Base-by-base conservation (phyloP, 2,113 vertebrate species). In the Brienomyrus brachyistius region DNA sequence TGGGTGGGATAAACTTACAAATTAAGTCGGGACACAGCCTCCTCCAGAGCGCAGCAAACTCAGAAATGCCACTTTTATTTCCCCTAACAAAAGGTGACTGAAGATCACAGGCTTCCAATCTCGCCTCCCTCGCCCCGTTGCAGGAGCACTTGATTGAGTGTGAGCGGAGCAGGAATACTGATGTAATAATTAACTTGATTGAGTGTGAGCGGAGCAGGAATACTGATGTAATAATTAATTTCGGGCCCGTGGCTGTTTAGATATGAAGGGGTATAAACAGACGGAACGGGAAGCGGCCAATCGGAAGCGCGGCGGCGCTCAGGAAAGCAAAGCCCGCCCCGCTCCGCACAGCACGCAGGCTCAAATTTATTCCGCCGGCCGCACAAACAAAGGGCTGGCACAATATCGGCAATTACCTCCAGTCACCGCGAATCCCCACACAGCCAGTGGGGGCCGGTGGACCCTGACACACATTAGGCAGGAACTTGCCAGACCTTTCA, bases 121-220 rank as follows among this genome's bases (percentile, higher is more conserved):
- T 52, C 86, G 66, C 87, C 51, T 51, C 87, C 56, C 56, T 48
- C 83, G 77, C 54, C 84, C 45, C 52, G 89, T 90, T 93, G 66
- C 90, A 89, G 88, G 74, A 89, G 59, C 87, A 50, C 84, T 91
- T 90, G 91, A 92, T 93, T 91, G 92, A 92, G 86, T 83, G 87
- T 89, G 89, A 91, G 91, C 66, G 90, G 91, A 90, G 91, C 88
- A 91, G 62, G 87, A 87, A 91, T 91, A 90, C 87, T 89, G 80
- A 87, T 91, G 91, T 89, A 88, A 89, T 91, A 92, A 92, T 93
- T 92, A 89, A 92, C 84, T 91, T 90, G 91, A 92, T 93, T 91
- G 92, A 92, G 86, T 83, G 87, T 89, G 89, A 91, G 91, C 66
- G 90, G 91, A 90, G 91, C 88, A 91, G 62, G 87, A 87, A 91